Evolutionary conservation across 2,797 vertebrate species (phyloP), one percentile per base, ranked within the genome.

Genomic region (Odontamblyopus lacepedii): DNA sequence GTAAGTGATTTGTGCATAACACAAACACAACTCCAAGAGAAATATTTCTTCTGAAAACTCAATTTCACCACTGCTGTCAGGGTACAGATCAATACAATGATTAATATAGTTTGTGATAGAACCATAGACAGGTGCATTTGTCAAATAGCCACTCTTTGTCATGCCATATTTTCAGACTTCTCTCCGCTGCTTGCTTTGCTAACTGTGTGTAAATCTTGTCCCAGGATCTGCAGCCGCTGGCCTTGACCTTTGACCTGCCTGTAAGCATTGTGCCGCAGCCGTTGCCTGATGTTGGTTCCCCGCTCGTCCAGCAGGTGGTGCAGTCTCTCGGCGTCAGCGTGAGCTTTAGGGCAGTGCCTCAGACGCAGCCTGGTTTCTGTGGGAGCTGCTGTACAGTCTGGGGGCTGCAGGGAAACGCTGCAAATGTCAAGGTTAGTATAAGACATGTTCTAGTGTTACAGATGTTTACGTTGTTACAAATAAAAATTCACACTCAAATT

Each of bases 171-270:
- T 68, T 72, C 38, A 50, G 75, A 56, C 48, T 2, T 13, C 32
- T 30, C n/a, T 41, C 26, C n/a, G 35, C 26, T 48, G 63, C 48
- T 6, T 63, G 2, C 19, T n/a, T 53, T 29, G 7, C 13, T 11
- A 69, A 69, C 53, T 38, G 56, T 69, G 5, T 59, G 9, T 7
- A 35, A 35, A 55, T 70, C 55, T 48, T 6, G 5, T 67, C 60
- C 38, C 57, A 95, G 94, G 93, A 94, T 48, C 89, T 95, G 72
- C 94, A 95, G 87, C 93, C 93, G 0, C 76, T 95, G 76, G 92
- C 91, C 30, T 76, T 95, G 85, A 93, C 91, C 73, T 95, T 95
- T 85, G 94, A 95, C 87, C 91, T 95, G 11, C 94, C 93, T 0
- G 88, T 92, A 67, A 91, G 87, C 67, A 74, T 94, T 63, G 90